phyloP scores from a whole-genome alignment of 2,888 invertebrate species.

The Sinodicranocentrus sp. region DNA sequence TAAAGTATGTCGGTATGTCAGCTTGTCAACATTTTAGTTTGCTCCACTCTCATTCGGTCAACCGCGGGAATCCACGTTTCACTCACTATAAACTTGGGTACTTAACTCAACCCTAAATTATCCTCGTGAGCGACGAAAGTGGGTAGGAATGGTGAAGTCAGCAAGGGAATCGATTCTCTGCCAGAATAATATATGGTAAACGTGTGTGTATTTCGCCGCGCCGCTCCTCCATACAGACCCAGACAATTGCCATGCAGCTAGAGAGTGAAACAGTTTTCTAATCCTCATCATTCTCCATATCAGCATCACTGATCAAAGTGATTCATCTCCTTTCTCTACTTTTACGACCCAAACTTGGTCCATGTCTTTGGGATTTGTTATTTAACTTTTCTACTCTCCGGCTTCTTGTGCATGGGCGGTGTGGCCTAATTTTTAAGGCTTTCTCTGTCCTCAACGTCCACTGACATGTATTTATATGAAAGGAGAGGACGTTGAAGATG shows the following conservation, averaged over 20 bases:
- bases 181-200: background rate
- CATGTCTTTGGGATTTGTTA: constrained; percentile 8
- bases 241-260: too few species aligned
- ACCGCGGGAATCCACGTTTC: constrained; percentile 4
- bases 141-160: background rate
- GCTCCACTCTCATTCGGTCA: constrained; percentile 12
- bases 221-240: too few species aligned
- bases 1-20: constrained; percentile 11
- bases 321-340: constrained; percentile 27
- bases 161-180: constrained; percentile 5
- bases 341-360: constrained; percentile 8
- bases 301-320: constrained; percentile 47
- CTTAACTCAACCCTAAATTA: background rate
- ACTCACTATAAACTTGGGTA: background rate
- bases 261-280: constrained; percentile 19
- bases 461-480: too few species aligned
- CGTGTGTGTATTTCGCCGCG: background rate
- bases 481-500: too few species aligned
- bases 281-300: constrained; percentile 43
- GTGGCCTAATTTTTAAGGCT: background rate
- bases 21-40: constrained; percentile 12
- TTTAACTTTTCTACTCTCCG: background rate
- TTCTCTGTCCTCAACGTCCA: too few species aligned
- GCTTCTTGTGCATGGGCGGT: background rate
- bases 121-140: background rate